Conservation (phyloP, 2,797 vertebrate genomes). For the Yasuhikotakia modesta region DNA sequence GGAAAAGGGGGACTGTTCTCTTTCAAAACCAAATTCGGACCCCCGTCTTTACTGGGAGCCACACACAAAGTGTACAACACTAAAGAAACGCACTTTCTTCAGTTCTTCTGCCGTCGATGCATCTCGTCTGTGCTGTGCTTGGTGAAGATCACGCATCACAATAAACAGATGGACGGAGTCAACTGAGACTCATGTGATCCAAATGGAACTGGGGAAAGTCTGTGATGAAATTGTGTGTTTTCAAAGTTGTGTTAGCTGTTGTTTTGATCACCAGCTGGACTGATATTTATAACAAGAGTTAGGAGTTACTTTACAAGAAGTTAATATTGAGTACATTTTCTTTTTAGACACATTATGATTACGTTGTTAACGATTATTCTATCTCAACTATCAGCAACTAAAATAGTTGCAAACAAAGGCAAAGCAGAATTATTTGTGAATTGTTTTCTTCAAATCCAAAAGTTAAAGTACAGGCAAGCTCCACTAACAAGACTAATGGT, state of each 20-base stretch:
- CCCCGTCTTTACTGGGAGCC: conserved; percentile 10
- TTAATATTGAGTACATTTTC: not conserved
- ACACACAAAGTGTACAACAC: not conserved
- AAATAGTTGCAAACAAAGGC: not conserved
- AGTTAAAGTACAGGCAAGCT: too few species aligned
- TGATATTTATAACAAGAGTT: not conserved
- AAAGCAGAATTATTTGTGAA: not conserved
- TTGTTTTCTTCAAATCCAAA: too few species aligned
- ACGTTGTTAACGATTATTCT: not conserved
- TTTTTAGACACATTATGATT: not conserved
- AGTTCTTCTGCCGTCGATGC: not conserved
- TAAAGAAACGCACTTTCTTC: conserved; percentile 14
- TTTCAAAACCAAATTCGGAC: conserved; percentile 40
- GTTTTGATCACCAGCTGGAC: too few species aligned
- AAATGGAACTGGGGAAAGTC: conserved; percentile 2
- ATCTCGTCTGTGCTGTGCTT: not conserved
- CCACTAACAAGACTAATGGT: not conserved
- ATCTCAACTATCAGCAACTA: not conserved
- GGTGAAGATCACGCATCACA: not conserved
- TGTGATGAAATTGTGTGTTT: not conserved
- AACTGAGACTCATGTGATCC: conserved; percentile 22
- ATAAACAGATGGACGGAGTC: conserved; percentile 2
- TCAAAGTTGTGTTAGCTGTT: too few species aligned
- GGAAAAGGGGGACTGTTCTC: conserved; percentile 31
- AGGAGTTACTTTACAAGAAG: too few species aligned